These are phyloP conservation scores for Drosophila pruinosa DNA, from an alignment of 1,140 invertebrate genomes.

Conservation along the genomic window DNA sequence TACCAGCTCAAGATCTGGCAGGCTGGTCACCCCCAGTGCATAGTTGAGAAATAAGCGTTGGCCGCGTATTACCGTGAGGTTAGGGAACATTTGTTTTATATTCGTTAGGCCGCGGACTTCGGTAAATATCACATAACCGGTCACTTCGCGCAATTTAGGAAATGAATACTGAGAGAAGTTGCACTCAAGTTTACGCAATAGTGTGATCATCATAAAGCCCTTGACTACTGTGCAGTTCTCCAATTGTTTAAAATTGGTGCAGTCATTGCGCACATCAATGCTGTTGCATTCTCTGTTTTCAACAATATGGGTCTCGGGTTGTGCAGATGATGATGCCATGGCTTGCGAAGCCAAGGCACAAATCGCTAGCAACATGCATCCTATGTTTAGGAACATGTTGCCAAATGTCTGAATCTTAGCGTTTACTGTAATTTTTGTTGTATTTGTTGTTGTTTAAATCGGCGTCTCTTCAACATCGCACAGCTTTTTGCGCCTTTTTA, in stretches of 20 bases:
- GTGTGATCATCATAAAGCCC: constrained; percentile 87
- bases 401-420: neutral
- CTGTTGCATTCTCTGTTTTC: constrained; percentile 86
- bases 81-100: constrained; percentile 94
- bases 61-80: constrained; percentile 96
- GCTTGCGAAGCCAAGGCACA: neutral
- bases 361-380: constrained; percentile 28
- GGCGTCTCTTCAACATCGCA: constrained; percentile 47
- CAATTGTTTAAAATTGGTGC: constrained; percentile 87
- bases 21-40: constrained; percentile 89
- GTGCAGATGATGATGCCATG: neutral
- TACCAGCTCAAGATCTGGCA: constrained; percentile 63
- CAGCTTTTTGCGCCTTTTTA: constrained; percentile 27
- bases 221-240: constrained; percentile 93
- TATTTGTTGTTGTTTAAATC: constrained; percentile 34
- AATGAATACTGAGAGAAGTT: constrained; percentile 49
- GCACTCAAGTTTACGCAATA: constrained; percentile 30
- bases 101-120: constrained; percentile 90
- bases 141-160: constrained; percentile 84
- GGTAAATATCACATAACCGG: constrained; percentile 85
- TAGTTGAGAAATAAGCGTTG: constrained; percentile 93
- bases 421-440: constrained; percentile 31
- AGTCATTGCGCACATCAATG: constrained; percentile 91
- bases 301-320: neutral
- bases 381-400: constrained; percentile 46